Percentiles rank a stretch among this genome's conserved stretches.
Conservation (phyloP, 2,113 vertebrate species). For the Arothron firmamentum region DNA sequence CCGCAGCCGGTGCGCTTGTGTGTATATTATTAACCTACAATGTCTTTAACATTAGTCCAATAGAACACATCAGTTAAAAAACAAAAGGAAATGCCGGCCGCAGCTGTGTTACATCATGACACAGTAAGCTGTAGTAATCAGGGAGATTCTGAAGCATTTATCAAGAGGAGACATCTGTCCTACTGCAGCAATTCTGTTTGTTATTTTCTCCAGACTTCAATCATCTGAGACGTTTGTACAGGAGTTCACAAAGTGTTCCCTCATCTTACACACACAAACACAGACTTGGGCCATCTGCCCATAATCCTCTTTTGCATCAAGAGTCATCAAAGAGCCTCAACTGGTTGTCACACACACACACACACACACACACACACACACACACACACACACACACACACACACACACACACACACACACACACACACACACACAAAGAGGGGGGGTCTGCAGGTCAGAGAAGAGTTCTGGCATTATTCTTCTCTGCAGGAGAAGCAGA, state of each 20-base stretch:
- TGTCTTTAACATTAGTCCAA: neutral
- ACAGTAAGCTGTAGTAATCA: slow-evolving; percentile 32
- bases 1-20: no score
- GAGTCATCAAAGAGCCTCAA: slow-evolving; percentile 56
- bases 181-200: slow-evolving; percentile 64
- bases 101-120: slow-evolving; percentile 34
- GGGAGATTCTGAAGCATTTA: slow-evolving; percentile 60
- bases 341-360: slow-evolving; percentile 18
- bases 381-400: neutral
- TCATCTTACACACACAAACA: slow-evolving; percentile 60
- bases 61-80: neutral
- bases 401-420: slow-evolving; percentile 6
- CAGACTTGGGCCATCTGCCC: slow-evolving; percentile 52
- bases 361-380: slow-evolving; percentile 3
- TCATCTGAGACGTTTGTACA: slow-evolving; percentile 66
- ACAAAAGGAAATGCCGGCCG: slow-evolving; percentile 1
- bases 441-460: slow-evolving; percentile 6
- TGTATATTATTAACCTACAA: neutral
- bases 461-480: slow-evolving; percentile 60
- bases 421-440: neutral
- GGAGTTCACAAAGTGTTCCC: slow-evolving; percentile 67
- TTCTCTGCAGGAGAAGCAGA: slow-evolving; percentile 63
- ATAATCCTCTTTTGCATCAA: slow-evolving; percentile 21
- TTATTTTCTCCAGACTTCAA: slow-evolving; percentile 71
- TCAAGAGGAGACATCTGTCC: slow-evolving; percentile 76